Conservation (phyloP, 1,140 invertebrate genomes). For the Pemphigus obesinymphae region DNA sequence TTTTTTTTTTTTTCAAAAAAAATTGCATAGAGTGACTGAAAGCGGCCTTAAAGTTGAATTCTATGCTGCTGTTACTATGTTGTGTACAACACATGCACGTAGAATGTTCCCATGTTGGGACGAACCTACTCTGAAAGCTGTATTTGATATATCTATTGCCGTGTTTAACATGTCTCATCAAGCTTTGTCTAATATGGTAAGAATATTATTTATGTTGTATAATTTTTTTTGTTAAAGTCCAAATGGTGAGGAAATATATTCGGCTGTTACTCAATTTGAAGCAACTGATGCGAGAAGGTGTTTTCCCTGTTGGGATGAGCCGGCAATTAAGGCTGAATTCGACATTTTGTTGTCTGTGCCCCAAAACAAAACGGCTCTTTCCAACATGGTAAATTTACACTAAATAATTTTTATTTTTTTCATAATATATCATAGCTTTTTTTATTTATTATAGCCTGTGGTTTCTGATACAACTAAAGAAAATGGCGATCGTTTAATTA, state of each 20-base stretch:
- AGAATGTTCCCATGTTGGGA: conserved; percentile 96
- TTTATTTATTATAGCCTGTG: conserved; percentile 57
- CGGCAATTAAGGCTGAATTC: conserved; percentile 91
- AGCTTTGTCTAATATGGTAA: conserved; percentile 81
- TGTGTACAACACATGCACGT: conserved; percentile 86
- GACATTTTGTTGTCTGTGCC: conserved; percentile 81
- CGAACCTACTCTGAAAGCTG: conserved; percentile 90
- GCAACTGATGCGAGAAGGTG: conserved; percentile 86
- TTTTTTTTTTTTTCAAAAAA: conserved; percentile 49
- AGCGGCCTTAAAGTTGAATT: conserved; percentile 62
- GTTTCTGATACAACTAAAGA: conserved; percentile 55
- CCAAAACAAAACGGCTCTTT: conserved; percentile 72
- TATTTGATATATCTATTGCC: conserved; percentile 75
- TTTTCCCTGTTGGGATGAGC: conserved; percentile 98
- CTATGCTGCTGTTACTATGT: conserved; percentile 86
- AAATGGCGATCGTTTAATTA: conserved; percentile 59
- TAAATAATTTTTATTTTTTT: conserved; percentile 37
- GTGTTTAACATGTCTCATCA: conserved; percentile 42
- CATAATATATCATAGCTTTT: neutral
- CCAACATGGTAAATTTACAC: conserved; percentile 74
- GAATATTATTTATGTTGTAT: conserved; percentile 34
- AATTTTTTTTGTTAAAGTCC: conserved; percentile 44
- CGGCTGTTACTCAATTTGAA: conserved; percentile 90
- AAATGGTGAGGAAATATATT: conserved; percentile 69
- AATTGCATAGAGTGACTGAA: conserved; percentile 3